These are phyloP conservation scores for Mastacembelus armatus DNA, from an alignment of 2,797 vertebrate species.

Conservation along the genomic window DNA sequence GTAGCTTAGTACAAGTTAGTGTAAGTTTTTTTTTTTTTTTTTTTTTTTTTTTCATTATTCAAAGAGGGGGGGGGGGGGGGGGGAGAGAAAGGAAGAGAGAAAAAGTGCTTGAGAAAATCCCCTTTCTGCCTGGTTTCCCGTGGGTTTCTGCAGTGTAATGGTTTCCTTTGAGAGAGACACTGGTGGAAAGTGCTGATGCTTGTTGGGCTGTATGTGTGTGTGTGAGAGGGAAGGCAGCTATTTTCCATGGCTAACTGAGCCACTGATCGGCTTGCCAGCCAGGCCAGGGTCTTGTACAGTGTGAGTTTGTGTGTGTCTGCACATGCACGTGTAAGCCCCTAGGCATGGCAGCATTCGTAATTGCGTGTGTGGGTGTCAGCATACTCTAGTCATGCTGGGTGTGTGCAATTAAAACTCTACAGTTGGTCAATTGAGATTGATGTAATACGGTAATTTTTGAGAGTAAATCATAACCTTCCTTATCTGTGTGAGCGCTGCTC, in stretches of 20 bases:
- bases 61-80: not conserved
- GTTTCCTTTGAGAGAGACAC: constrained; percentile 76
- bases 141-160: constrained; percentile 76
- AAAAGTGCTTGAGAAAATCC: constrained; percentile 73
- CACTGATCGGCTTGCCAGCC: constrained; percentile 65
- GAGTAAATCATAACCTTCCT: constrained; percentile 9
- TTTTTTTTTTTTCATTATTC: constrained; percentile 19
- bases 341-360: constrained; percentile 14
- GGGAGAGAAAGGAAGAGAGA: too few relatives aligned
- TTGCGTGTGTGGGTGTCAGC: constrained; percentile 15
- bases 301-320: constrained; percentile 20
- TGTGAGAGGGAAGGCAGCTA: constrained; percentile 39
- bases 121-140: constrained; percentile 69
- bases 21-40: constrained; percentile 14
- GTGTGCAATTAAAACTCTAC: constrained; percentile 43
- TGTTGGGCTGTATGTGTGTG: constrained; percentile 50
- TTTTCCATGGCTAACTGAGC: constrained; percentile 76
- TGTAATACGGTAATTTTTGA: constrained; percentile 23
- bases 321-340: constrained; percentile 19
- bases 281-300: constrained; percentile 35
- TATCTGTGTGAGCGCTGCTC: not conserved
- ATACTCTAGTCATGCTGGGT: constrained; percentile 4
- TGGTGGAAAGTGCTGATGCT: constrained; percentile 79
- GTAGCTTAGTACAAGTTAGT: constrained; percentile 67
- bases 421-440: constrained; percentile 37